Evolutionary conservation across 2,113 vertebrate genomes (phyloP), one percentile per base, ranked within the genome.

Genomic region (Carettochelys insculpta): DNA sequence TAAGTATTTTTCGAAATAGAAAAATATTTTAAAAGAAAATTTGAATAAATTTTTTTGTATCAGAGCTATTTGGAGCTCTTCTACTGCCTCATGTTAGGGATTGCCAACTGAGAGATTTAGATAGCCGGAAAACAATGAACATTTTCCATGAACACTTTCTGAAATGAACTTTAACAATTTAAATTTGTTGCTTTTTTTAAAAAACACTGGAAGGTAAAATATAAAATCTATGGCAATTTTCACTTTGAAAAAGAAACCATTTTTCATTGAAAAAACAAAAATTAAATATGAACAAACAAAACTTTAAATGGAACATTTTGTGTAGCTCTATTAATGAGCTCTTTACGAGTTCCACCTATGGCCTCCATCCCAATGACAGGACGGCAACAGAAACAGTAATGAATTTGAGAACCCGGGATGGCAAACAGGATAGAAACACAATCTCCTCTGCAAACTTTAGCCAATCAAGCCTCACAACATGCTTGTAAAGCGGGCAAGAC

Each of bases 191-290:
- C 89, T 89, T 85, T 71, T 94, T 92, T 92, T 84, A 78, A 41
- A 92, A 68, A 68, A 22, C n/a, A 47, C 80, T 5, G 12, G 27
- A 58, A 58, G 31, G 29, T 58, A 58, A 58, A 58, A 58, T 29
- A 56, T 56, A 56, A 27, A 58, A 13, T 31, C 54, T 31, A 12
- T 58, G 27, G 31, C 54, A 58, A 29, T 58, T 2, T 2, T 5
- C 4, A 2, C 79, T 90, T 92, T 17, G 54, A 73, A 61, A 86
- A 54, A 10, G 24, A 43, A 43, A 25, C 85, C 3, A 22, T 77
- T 87, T 89, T 76, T 71, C 87, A 90, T 52, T 25, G 85, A 94
- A 93, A 92, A 76, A 84, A 95, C 82, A 89, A 94, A 65, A 65
- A 20, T 20, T 14, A 38, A 68, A 68, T n/a, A 38, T 1, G 17